Evolutionary conservation across 1,140 invertebrate genomes (phyloP).

Genomic region (Camponotus pennsylvanicus): DNA sequence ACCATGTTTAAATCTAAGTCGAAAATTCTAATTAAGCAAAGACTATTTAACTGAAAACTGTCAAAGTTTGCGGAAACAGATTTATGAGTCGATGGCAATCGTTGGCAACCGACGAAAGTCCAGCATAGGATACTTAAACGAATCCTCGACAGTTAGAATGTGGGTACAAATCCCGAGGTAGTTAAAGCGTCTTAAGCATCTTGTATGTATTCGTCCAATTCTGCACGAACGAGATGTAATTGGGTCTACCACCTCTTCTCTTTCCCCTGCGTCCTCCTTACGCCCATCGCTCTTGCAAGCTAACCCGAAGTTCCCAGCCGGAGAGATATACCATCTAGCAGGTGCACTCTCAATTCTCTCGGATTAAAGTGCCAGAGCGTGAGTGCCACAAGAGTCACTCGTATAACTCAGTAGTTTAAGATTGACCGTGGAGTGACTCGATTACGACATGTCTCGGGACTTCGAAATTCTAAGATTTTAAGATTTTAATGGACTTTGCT

Average conservation of each 20-base stretch:
- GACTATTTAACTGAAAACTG: background rate
- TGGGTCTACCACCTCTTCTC: conserved; percentile 61
- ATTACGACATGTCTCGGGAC: conserved; percentile 48
- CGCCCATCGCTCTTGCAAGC: conserved; percentile 29
- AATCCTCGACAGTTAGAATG: conserved; percentile 66
- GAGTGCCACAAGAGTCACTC: conserved; percentile 62
- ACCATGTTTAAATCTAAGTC: background rate
- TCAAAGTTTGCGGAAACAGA: background rate
- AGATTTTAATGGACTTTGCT: conserved; percentile 30
- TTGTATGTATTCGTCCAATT: conserved; percentile 74
- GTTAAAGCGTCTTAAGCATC: conserved; percentile 72
- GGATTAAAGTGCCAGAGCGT: conserved; percentile 62
- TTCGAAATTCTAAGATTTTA: conserved; percentile 56
- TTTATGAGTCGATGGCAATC: conserved; percentile 18
- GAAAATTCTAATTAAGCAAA: background rate
- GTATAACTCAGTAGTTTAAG: conserved; percentile 61
- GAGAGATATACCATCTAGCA: conserved; percentile 54
- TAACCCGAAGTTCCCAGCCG: conserved; percentile 57
- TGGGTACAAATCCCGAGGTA: conserved; percentile 70
- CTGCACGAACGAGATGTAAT: conserved; percentile 74
- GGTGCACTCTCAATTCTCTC: conserved; percentile 54
- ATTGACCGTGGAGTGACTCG: conserved; percentile 64
- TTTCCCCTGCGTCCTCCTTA: background rate
- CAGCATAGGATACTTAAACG: conserved; percentile 60
- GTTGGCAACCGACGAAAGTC: conserved; percentile 51